Percentiles rank a stretch among this genome's conserved stretches.
Evolutionary conservation across 1,140 invertebrate species (phyloP).

Genomic region (Panagrolaimus sp.): DNA sequence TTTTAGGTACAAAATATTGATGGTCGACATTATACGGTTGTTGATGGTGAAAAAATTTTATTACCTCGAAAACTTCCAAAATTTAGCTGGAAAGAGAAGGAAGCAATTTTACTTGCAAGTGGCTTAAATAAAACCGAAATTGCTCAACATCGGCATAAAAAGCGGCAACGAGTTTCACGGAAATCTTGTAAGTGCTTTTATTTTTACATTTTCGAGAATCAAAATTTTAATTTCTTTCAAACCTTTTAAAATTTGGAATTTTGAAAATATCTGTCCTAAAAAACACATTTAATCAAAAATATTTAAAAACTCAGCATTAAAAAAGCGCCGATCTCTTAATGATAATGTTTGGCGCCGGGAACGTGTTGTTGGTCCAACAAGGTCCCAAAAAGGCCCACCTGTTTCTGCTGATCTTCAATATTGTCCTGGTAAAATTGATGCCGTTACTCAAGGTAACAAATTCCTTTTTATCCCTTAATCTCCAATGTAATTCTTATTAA

Average conservation of each 20-base stretch:
- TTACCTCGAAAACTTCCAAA: not conserved
- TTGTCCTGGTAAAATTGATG: constrained; percentile 38
- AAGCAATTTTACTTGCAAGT: constrained; percentile 3
- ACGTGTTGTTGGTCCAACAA: not conserved
- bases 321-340: not conserved
- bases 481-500: not conserved
- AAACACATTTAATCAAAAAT: not conserved
- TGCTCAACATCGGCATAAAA: not conserved
- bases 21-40: not conserved
- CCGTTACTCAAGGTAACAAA: constrained; percentile 38
- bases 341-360: not conserved
- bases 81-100: constrained; percentile 7
- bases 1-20: too few species aligned
- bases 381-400: not conserved
- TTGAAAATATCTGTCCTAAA: not conserved
- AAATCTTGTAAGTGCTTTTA: not conserved
- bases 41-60: constrained; percentile 6
- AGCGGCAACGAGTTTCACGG: not conserved
- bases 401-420: constrained; percentile 23
- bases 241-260: not conserved
- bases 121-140: not conserved
- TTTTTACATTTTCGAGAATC: too few species aligned
- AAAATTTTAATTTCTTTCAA: too few species aligned
- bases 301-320: not conserved
- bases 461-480: not conserved